Conservation (phyloP, 2,113 vertebrate genomes). For the Caranx melampygus region DNA sequence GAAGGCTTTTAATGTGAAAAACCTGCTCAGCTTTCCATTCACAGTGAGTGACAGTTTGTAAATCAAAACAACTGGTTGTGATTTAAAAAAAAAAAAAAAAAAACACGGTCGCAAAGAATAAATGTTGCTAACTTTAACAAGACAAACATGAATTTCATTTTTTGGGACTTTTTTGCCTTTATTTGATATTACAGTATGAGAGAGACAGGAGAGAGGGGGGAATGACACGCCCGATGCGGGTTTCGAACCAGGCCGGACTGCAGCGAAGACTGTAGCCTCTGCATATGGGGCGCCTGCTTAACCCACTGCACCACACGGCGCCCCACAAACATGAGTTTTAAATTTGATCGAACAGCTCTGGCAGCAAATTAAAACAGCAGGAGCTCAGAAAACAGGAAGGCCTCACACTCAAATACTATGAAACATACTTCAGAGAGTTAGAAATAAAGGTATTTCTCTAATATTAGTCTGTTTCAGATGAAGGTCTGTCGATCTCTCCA, state of each 20-base stretch:
- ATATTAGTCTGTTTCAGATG: not conserved
- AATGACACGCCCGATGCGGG: too few relatives aligned
- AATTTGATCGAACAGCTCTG: not conserved
- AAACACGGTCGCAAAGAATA: not conserved
- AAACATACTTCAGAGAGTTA: too few relatives aligned
- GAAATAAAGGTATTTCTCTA: not conserved
- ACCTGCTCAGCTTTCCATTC: not conserved
- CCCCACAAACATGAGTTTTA: not conserved
- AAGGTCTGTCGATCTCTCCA: constrained; percentile 7
- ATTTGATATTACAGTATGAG: too few relatives aligned
- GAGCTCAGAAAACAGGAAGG: not conserved
- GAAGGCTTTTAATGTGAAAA: not conserved
- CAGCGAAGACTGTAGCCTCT: too few relatives aligned
- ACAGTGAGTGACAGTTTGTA: not conserved
- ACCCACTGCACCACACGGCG: too few relatives aligned
- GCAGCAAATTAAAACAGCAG: not conserved
- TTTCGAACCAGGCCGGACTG: too few relatives aligned
- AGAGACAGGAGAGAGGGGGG: too few relatives aligned
- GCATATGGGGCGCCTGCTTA: too few relatives aligned
- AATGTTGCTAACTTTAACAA: not conserved
- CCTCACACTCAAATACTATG: not conserved
- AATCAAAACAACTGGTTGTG: not conserved
- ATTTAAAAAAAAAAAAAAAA: not conserved
- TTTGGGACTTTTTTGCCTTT: too few relatives aligned
- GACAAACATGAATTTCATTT: not conserved